Conservation (phyloP, 1,140 invertebrate species). For the Plutomurus gul region DNA sequence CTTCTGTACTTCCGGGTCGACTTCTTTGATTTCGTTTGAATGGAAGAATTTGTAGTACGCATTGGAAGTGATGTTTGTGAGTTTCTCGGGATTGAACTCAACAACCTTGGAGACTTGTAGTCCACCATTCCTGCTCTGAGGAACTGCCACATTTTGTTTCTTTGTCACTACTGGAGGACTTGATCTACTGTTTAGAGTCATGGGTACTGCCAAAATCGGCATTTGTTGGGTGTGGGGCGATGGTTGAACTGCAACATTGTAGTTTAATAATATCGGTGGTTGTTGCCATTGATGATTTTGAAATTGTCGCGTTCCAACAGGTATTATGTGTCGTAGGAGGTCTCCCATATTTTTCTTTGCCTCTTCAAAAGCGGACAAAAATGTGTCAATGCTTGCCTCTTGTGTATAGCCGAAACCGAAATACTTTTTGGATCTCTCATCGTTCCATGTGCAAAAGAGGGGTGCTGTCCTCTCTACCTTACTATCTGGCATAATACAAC, state of each 20-base stretch:
- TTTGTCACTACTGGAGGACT: no score
- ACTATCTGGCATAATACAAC: constrained; percentile 6
- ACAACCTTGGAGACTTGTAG: neutral
- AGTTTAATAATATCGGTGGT: neutral
- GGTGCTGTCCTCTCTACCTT: neutral
- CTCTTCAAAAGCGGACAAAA: neutral
- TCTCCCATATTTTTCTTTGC: neutral
- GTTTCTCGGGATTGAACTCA: neutral
- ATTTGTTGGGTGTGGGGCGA: neutral
- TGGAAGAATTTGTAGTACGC: neutral
- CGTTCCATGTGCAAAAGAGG: neutral
- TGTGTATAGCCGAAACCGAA: neutral
- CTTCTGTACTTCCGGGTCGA: neutral
- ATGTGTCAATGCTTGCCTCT: neutral
- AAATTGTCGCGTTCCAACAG: neutral
- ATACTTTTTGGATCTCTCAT: neutral
- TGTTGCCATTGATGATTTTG: neutral
- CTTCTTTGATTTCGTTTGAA: neutral
- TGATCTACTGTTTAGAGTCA: no score
- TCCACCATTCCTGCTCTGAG: no score
- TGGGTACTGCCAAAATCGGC: no score
- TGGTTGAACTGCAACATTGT: neutral
- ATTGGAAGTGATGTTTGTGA: neutral
- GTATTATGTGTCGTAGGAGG: neutral
- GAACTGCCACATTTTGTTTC: no score